These are phyloP conservation scores for Calycopis cecrops DNA, from an alignment of 1,140 invertebrate genomes.

Conservation along the genomic window DNA sequence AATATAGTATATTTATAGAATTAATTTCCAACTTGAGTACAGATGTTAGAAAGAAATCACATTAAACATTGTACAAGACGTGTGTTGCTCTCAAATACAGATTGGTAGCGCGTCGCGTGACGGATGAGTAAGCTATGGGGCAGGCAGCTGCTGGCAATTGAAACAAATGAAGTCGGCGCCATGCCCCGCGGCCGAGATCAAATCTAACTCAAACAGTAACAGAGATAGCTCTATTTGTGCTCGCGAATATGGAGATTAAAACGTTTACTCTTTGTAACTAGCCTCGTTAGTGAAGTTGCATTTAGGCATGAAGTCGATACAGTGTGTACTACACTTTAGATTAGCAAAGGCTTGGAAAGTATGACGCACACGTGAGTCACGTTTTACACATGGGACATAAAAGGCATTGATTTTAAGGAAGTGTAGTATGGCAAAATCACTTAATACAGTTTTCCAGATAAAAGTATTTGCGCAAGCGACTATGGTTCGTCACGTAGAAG, in stretches of 20 bases:
- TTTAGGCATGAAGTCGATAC: neutral
- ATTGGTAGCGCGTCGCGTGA: slow-evolving; percentile 17
- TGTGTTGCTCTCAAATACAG: slow-evolving; percentile 17
- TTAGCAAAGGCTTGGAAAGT: neutral
- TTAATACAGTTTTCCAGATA: too few relatives aligned
- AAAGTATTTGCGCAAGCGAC: too few relatives aligned
- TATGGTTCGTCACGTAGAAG: too few relatives aligned
- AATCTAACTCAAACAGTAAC: slow-evolving; percentile 11
- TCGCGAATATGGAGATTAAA: slow-evolving; percentile 5
- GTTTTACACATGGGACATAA: neutral
- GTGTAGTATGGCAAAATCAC: too few relatives aligned
- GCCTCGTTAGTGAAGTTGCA: neutral
- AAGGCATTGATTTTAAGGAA: too few relatives aligned
- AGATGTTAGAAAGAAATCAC: slow-evolving; percentile 1
- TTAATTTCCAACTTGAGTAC: neutral
- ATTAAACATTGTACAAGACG: slow-evolving; percentile 2
- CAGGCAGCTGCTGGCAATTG: slow-evolving; percentile 30
- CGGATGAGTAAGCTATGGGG: slow-evolving; percentile 29
- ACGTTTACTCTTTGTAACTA: neutral
- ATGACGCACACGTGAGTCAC: neutral
- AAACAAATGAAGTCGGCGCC: slow-evolving; percentile 29
- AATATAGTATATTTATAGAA: neutral
- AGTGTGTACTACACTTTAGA: neutral
- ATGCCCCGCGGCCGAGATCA: slow-evolving; percentile 9
- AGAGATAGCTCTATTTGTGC: slow-evolving; percentile 14